phyloP scores from a whole-genome alignment of 2,113 vertebrate species.

The Sinocyclocheilus rhinocerous region DNA sequence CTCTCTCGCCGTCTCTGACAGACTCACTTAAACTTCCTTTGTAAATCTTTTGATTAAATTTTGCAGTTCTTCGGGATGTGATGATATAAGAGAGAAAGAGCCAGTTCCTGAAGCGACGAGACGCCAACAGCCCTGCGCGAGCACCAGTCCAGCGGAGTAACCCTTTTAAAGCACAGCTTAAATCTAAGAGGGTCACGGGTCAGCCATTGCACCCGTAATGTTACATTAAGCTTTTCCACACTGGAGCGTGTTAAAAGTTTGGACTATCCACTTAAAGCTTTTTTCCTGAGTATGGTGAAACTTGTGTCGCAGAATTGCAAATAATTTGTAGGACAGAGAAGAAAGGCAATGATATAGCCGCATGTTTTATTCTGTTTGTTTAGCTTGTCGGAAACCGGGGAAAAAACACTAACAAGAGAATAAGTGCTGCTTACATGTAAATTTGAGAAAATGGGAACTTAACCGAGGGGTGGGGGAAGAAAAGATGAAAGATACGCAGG shows the following conservation, averaged over 20 bases:
- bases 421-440: constrained; percentile 32
- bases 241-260: constrained; percentile 33
- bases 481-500: constrained; percentile 25
- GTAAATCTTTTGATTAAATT: constrained; percentile 25
- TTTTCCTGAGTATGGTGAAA: not conserved
- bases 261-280: constrained; percentile 14
- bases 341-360: not conserved
- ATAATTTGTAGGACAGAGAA: constrained; percentile 17
- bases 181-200: constrained; percentile 60
- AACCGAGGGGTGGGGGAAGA: not conserved
- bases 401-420: constrained; percentile 34
- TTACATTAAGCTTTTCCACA: constrained; percentile 32
- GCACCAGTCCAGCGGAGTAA: constrained; percentile 6
- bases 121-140: not conserved
- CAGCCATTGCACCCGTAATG: constrained; percentile 49
- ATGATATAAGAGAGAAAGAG: constrained; percentile 3
- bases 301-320: constrained; percentile 13
- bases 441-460: constrained; percentile 47
- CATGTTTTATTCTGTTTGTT: constrained; percentile 14
- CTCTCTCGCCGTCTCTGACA: not conserved
- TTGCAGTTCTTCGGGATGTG: not conserved
- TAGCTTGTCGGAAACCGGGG: not conserved
- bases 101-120: not conserved
- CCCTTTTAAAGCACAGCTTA: constrained; percentile 43
- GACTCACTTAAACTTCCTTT: constrained; percentile 29